A percentile compares a stretch with the other conserved stretches of the same genome.
Conservation (phyloP, 2,888 invertebrate genomes). For the Coenonympha arcania region DNA sequence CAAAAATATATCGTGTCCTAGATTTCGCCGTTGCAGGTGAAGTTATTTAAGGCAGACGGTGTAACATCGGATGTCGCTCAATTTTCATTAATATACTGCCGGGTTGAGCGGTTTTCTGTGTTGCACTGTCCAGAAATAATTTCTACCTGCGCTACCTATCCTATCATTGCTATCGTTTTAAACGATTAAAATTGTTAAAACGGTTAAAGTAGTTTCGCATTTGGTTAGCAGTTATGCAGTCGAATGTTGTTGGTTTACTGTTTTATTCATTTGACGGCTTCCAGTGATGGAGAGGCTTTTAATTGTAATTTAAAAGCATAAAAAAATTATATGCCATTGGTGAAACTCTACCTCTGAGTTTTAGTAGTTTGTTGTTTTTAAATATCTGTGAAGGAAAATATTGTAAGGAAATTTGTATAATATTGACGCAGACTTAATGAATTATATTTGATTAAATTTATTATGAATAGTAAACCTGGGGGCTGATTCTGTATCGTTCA, state of each 20-base stretch:
- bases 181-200: slow-evolving; percentile 20
- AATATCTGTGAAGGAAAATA: too few relatives aligned
- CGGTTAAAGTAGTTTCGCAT: slow-evolving; percentile 20
- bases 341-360: too few relatives aligned
- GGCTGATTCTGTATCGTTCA: too few relatives aligned
- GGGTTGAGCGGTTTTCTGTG: slow-evolving; percentile 71
- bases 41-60: slow-evolving; percentile 40
- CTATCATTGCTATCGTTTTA: slow-evolving; percentile 24
- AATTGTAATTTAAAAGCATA: too few relatives aligned
- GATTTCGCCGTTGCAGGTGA: slow-evolving; percentile 44
- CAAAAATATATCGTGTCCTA: slow-evolving; percentile 63
- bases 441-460: too few relatives aligned
- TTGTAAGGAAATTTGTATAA: too few relatives aligned
- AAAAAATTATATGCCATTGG: too few relatives aligned
- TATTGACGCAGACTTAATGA: too few relatives aligned
- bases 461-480: too few relatives aligned
- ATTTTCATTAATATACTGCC: slow-evolving; percentile 70
- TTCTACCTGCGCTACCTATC: slow-evolving; percentile 26
- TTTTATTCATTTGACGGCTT: slow-evolving; percentile 1
- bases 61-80: slow-evolving; percentile 65
- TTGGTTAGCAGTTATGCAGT: slow-evolving; percentile 9
- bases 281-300: not conserved
- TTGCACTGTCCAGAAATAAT: slow-evolving; percentile 55
- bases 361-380: too few relatives aligned
- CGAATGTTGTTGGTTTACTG: not conserved